Base-by-base conservation (phyloP, 1,140 invertebrate genomes). In the Hylaeus volcanicus region DNA sequence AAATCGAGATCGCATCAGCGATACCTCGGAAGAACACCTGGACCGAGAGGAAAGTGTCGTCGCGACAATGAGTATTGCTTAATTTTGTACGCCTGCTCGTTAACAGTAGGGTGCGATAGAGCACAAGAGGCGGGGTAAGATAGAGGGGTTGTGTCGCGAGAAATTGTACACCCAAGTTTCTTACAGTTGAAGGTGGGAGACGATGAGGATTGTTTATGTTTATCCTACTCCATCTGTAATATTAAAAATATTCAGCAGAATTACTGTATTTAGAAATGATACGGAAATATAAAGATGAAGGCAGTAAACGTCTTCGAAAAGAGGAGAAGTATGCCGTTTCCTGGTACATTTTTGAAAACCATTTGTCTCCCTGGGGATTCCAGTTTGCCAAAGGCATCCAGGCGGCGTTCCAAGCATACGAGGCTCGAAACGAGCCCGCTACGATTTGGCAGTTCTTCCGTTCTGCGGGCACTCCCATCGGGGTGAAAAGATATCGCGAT, bases 401-500 rank as follows among this genome's bases (percentile, higher is more conserved):
- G 83, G 60, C 84, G 70, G 41, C 56, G 72, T 77, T 85, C 83
- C 83, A 86, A 81, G 39, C 70, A 48, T 60, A 56, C 69, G 72
- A 70, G 48, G 53, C 71, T 65, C 45, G 83, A 70, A 64, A 61
- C 68, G 74, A 71, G 78, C 53, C 55, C 58, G 65, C 60, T 55
- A 55, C 84, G 83, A 82, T 85, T 86, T 82, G 85, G 82, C 82
- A 85, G 79, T 87, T 79, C 74, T 74, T 85, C 61, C 82, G 69
- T 84, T 76, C 72, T 56, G 68, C 70, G 73, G 74, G 75, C 79
- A 63, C 74, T 66, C 51, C 74, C 84, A 79, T 72, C 74, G 63
- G 41, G 82, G 81, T 39, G 79, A 85, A 86, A 86, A 88, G 88
- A 89, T 89, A 89, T 88, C 87, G 87, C 82, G 68, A 85, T 81